Percentiles rank a stretch among this genome's conserved stretches.
phyloP scores from a whole-genome alignment of 2,888 invertebrate genomes.

The Chrysopilus asiliformis region DNA sequence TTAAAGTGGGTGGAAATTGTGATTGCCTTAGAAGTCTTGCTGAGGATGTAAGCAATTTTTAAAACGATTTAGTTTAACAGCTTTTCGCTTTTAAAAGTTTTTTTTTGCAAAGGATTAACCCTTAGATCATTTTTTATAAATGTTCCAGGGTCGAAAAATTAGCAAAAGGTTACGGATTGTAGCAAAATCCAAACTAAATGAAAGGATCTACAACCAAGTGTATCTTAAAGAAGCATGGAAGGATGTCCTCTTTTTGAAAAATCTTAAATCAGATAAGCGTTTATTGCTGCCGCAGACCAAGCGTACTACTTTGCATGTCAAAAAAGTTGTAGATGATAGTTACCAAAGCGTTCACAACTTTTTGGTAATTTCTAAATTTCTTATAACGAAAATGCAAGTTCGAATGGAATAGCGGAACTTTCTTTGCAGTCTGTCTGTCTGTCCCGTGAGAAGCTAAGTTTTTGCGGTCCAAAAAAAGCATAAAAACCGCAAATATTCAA shows the following conservation, averaged over 20 bases:
- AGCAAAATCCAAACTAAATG: no score
- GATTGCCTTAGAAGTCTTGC: slow-evolving; percentile 27
- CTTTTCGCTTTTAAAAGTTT: neutral
- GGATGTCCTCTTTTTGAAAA: slow-evolving; percentile 25
- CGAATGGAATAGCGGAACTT: no score
- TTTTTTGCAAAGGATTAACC: neutral
- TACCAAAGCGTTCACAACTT: slow-evolving; percentile 23
- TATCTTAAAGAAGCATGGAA: slow-evolving; percentile 26
- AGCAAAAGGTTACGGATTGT: no score
- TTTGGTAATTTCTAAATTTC: no score
- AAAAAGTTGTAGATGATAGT: slow-evolving; percentile 18
- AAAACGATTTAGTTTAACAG: neutral
- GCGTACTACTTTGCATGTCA: slow-evolving; percentile 19
- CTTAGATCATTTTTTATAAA: neutral
- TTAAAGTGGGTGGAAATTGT: slow-evolving; percentile 24
- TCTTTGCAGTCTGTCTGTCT: no score
- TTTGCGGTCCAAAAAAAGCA: no score
- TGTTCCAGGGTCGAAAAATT: slow-evolving; percentile 20
- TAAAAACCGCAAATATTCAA: no score
- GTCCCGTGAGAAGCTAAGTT: no score
- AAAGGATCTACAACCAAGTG: slow-evolving; percentile 26
- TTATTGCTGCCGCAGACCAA: slow-evolving; percentile 22
- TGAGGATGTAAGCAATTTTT: slow-evolving; percentile 15
- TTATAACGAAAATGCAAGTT: no score
- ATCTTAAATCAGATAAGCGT: slow-evolving; percentile 20